Conservation (phyloP, 2,888 invertebrate genomes). For the Desoria tigrina region DNA sequence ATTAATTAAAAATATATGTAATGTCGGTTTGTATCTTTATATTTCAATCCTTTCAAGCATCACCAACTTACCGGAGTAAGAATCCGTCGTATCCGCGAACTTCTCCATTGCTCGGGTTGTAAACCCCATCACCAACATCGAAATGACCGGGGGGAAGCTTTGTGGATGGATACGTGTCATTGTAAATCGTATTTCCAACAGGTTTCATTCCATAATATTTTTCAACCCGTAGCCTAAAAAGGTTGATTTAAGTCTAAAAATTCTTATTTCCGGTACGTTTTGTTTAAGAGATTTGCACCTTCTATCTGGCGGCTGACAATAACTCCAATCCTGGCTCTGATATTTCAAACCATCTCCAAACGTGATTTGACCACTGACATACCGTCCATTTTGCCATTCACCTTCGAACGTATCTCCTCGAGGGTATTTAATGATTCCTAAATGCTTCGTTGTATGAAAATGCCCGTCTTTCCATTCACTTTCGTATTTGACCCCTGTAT, state of each 20-base stretch:
- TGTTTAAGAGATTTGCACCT: conserved; percentile 22
- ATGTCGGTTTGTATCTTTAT: background rate
- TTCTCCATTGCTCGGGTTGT: conserved; percentile 37
- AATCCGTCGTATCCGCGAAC: conserved; percentile 41
- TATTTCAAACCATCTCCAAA: conserved; percentile 49
- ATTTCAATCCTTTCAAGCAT: background rate
- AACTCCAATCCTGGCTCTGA: conserved; percentile 42
- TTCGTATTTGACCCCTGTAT: conserved; percentile 34
- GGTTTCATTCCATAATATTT: conserved; percentile 40
- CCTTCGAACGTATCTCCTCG: conserved; percentile 50
- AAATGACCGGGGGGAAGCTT: conserved; percentile 44
- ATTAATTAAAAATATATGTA: background rate
- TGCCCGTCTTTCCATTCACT: conserved; percentile 50
- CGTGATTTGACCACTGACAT: conserved; percentile 43
- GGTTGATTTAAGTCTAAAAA: background rate
- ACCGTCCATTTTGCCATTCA: conserved; percentile 45
- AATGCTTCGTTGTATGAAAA: conserved; percentile 40
- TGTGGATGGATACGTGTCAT: conserved; percentile 42
- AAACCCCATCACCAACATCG: conserved; percentile 49
- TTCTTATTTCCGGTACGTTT: background rate
- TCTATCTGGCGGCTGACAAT: conserved; percentile 48
- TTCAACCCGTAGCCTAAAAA: conserved; percentile 42
- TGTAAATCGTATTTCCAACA: conserved; percentile 33
- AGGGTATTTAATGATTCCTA: conserved; percentile 40
- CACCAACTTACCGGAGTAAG: conserved; percentile 18